Evolutionary conservation across 2,113 vertebrate genomes (phyloP).

Genomic region (Cinclus mexicanus): DNA sequence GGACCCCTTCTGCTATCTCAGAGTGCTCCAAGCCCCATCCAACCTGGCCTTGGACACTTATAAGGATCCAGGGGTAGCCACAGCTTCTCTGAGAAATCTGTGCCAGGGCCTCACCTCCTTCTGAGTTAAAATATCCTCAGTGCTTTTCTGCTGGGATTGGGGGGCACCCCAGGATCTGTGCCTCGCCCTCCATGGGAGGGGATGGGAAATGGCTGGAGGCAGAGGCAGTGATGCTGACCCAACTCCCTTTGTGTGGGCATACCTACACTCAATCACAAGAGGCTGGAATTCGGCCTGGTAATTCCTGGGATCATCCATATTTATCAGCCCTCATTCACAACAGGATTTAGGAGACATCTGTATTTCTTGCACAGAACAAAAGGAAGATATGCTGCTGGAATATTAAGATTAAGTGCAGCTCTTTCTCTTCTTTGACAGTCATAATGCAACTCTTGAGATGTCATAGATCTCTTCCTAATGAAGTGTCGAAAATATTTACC

Average conservation of each 20-base stretch:
- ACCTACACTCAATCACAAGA: neutral
- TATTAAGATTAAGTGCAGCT: conserved; percentile 26
- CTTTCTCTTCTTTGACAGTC: conserved; percentile 57
- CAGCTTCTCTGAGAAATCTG: neutral
- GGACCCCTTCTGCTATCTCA: neutral
- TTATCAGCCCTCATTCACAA: conserved; percentile 1
- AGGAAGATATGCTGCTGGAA: neutral
- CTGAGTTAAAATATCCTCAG: neutral
- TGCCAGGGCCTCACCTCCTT: neutral
- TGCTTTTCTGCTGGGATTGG: neutral
- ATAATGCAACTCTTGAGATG: conserved; percentile 28
- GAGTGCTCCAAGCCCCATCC: neutral
- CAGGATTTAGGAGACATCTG: conserved; percentile 15
- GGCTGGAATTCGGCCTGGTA: neutral
- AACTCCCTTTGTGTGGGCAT: neutral
- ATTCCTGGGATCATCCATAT: conserved; percentile 5
- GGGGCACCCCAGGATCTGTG: neutral
- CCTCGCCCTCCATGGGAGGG: fast-evolving
- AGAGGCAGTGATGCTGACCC: fast-evolving
- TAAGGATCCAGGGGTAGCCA: neutral
- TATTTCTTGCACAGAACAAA: conserved; percentile 17
- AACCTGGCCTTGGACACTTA: fast-evolving
- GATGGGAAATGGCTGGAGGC: neutral
- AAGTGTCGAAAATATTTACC: conserved; percentile 62
- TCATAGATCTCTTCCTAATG: conserved; percentile 43